A percentile compares a stretch with the other conserved stretches of the same genome.
phyloP scores from a whole-genome alignment of 2,888 invertebrate genomes.

The Eledona agricola region DNA sequence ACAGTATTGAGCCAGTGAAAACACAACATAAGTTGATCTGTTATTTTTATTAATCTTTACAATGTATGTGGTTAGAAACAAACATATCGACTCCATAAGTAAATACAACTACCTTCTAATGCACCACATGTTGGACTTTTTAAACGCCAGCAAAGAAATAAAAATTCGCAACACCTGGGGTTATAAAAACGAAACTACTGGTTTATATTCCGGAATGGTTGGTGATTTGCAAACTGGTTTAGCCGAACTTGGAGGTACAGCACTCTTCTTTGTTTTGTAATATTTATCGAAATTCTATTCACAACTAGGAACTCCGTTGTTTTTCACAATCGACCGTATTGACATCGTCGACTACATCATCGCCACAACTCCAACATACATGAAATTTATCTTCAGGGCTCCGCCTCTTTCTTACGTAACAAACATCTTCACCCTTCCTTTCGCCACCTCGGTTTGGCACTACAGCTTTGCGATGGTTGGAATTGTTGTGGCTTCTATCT shows the following conservation, averaged over 20 bases:
- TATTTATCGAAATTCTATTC: constrained; percentile 33
- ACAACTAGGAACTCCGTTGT: constrained; percentile 62
- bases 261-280: background rate
- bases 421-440: constrained; percentile 74
- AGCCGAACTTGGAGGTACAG: constrained; percentile 69
- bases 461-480: constrained; percentile 65
- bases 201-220: constrained; percentile 68
- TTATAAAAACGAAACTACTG: constrained; percentile 63
- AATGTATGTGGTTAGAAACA: constrained; percentile 50
- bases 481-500: constrained; percentile 47
- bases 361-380: constrained; percentile 66
- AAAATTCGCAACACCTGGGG: constrained; percentile 67
- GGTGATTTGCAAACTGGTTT: constrained; percentile 66
- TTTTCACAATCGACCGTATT: constrained; percentile 55
- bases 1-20: too few species aligned
- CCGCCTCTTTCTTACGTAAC: constrained; percentile 72
- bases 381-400: constrained; percentile 71
- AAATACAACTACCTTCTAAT: constrained; percentile 69
- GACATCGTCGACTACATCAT: constrained; percentile 66
- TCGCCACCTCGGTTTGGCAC: constrained; percentile 71
- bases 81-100: constrained; percentile 59
- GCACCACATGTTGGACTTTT: constrained; percentile 65
- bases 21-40: background rate
- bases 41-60: constrained; percentile 29
- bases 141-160: constrained; percentile 65